A percentile compares a stretch with the other conserved stretches of the same genome.
Conservation (phyloP, 2,113 vertebrate species). For the Bubo bubo region DNA sequence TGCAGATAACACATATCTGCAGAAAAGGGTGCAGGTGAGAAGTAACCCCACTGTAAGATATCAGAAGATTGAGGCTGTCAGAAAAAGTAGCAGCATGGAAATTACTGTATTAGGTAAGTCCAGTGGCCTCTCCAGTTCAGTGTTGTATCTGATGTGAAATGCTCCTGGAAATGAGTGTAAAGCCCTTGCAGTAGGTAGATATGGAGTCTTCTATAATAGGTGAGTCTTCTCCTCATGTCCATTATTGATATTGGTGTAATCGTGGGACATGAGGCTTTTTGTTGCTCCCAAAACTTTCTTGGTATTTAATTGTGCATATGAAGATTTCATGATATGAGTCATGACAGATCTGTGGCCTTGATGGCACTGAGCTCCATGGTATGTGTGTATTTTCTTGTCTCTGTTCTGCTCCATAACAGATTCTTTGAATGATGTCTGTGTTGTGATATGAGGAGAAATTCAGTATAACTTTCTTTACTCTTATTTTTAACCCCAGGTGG, state of each 20-base stretch:
- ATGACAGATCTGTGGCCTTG: background rate
- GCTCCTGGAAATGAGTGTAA: background rate
- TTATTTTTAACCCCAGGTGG: background rate
- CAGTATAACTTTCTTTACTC: background rate
- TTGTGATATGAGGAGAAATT: background rate
- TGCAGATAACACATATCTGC: background rate
- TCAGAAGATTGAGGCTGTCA: background rate
- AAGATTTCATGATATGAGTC: background rate
- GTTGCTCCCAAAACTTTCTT: background rate
- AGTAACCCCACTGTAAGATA: background rate
- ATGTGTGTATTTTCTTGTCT: background rate
- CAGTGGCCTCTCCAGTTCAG: background rate
- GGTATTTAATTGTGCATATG: background rate
- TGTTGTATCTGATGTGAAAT: background rate
- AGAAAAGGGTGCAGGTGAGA: background rate
- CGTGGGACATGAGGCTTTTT: background rate
- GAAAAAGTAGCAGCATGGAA: background rate
- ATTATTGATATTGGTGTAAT: background rate
- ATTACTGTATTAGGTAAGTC: background rate
- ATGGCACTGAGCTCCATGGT: background rate
- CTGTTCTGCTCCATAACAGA: background rate
- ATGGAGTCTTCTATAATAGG: background rate
- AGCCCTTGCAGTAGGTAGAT: background rate
- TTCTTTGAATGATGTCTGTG: background rate
- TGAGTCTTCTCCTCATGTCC: background rate